These are phyloP conservation scores for Limnephilus rhombicus DNA, from an alignment of 2,888 invertebrate species.

Conservation along the genomic window DNA sequence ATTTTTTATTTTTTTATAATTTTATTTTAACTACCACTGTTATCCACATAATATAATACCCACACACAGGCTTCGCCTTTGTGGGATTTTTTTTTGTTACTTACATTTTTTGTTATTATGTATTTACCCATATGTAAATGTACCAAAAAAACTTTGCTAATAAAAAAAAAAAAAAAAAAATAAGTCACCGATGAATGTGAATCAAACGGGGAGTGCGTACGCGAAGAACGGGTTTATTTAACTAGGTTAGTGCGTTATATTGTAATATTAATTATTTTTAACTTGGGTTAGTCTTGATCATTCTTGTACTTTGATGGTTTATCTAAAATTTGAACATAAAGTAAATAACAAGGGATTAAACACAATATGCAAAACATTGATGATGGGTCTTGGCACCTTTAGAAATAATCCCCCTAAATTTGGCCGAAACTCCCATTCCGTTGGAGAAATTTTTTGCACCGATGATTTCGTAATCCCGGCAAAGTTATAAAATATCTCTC, in stretches of 20 bases:
- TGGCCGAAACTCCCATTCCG: slow-evolving; percentile 10
- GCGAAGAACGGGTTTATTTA: too few species aligned
- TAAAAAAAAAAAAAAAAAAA: too few species aligned
- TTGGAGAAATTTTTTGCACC: slow-evolving; percentile 28
- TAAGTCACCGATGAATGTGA: too few species aligned
- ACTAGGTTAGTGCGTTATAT: neutral
- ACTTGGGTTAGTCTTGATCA: neutral
- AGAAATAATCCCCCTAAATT: slow-evolving; percentile 36
- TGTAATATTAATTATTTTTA: neutral
- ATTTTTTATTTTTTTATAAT: too few species aligned
- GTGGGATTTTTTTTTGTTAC: too few species aligned
- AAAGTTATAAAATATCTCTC: slow-evolving; percentile 56
- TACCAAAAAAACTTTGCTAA: too few species aligned
- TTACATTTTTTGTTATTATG: too few species aligned
- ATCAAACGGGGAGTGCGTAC: too few species aligned
- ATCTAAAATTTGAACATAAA: neutral
- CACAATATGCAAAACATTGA: slow-evolving; percentile 13
- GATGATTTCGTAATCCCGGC: slow-evolving; percentile 51
- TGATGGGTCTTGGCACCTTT: slow-evolving; percentile 20
- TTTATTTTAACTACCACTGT: too few species aligned
- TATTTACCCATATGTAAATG: too few species aligned
- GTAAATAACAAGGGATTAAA: neutral
- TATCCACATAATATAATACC: too few species aligned
- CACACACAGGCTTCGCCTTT: too few species aligned
- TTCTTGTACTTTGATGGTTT: neutral